Evolutionary conservation across 2,888 invertebrate species (phyloP).

Genomic region (Vesta saturnalis): DNA sequence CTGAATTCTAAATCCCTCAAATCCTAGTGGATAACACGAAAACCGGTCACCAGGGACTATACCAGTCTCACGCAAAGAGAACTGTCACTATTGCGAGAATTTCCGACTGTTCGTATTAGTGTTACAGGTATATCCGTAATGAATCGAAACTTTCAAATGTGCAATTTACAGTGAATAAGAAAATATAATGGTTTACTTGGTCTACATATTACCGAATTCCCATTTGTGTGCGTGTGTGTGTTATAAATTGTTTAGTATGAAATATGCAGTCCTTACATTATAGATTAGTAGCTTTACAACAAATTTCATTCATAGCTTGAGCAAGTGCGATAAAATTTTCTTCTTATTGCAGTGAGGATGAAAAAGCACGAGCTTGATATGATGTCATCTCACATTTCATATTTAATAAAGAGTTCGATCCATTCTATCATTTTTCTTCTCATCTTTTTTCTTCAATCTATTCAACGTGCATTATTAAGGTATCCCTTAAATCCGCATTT

Average conservation of each 20-base stretch:
- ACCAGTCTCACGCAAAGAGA: slow-evolving; percentile 30
- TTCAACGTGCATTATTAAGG: background rate
- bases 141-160: background rate
- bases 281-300: background rate
- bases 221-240: too few relatives aligned
- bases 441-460: background rate
- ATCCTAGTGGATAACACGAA: slow-evolving; percentile 53
- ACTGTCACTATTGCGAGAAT: slow-evolving; percentile 36
- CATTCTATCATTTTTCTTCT: background rate
- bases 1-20: slow-evolving; percentile 51
- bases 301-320: background rate
- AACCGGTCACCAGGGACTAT: slow-evolving; percentile 48
- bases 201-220: too few relatives aligned
- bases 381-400: slow-evolving; percentile 4
- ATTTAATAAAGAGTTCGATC: slow-evolving; percentile 6
- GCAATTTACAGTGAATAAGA: background rate
- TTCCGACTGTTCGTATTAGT: slow-evolving; percentile 31
- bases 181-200: too few relatives aligned
- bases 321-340: background rate
- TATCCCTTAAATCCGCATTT: background rate
- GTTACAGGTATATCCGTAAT: slow-evolving; percentile 17
- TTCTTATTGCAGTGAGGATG: background rate
- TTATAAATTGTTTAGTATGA: background rate
- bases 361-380: background rate
- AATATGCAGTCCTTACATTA: background rate